A percentile compares a stretch with the other conserved stretches of the same genome.
Evolutionary conservation across 2,797 vertebrate genomes (phyloP).

Genomic region (Galaxias olidus): DNA sequence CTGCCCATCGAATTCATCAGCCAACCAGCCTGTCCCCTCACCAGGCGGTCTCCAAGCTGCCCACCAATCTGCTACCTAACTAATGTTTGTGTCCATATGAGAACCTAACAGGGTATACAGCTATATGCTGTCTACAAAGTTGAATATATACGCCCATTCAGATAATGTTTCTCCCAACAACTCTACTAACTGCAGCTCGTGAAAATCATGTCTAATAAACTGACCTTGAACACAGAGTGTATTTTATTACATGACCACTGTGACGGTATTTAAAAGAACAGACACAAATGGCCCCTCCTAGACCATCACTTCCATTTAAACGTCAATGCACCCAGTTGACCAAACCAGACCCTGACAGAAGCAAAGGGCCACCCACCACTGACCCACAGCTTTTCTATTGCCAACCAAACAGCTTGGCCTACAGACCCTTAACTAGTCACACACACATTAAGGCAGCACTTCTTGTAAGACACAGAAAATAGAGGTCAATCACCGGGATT

Average conservation of each 20-base stretch:
- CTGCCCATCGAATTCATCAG: constrained; percentile 55
- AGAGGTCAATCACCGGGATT: constrained; percentile 33
- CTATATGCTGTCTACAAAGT: no score
- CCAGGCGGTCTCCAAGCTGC: constrained; percentile 26
- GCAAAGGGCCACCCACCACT: constrained; percentile 31
- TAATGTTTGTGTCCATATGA: constrained; percentile 16
- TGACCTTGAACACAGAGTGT: no score
- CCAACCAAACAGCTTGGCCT: constrained; percentile 34
- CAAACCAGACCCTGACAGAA: constrained; percentile 56
- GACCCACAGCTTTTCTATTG: constrained; percentile 4
- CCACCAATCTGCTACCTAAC: constrained; percentile 31
- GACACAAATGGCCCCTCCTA: constrained; percentile 52
- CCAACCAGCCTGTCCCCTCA: constrained; percentile 25
- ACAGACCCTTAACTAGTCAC: constrained; percentile 17
- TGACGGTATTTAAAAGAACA: constrained; percentile 43
- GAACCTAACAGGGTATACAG: constrained; percentile 24
- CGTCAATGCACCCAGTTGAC: constrained; percentile 57
- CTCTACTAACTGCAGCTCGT: no score
- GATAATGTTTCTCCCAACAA: no score
- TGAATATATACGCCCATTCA: no score
- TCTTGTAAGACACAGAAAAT: constrained; percentile 6
- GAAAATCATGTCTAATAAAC: no score
- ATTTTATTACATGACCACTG: constrained; percentile 17
- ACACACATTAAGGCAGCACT: constrained; percentile 13
- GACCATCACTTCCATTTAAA: constrained; percentile 53